Base-by-base conservation (phyloP, 2,888 invertebrate genomes). In the Pristionchus entomophagus region DNA sequence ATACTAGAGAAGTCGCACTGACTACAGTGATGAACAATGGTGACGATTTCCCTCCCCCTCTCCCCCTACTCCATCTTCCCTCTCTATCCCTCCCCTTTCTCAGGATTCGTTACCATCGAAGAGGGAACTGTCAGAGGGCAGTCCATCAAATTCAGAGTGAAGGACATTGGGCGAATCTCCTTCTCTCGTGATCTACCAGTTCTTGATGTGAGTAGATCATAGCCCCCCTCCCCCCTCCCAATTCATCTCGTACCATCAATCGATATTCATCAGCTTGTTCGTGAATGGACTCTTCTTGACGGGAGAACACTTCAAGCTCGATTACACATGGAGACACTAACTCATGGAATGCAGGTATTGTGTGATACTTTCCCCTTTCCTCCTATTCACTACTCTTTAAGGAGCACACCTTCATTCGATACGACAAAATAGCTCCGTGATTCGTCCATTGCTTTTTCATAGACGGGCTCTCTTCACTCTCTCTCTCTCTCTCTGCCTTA, bases 21-120 rank as follows among this genome's bases (percentile, higher is more conserved):
- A 93, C 92, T 14, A 93, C 93, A 12, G 93, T 93, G 8, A 93
- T 93, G 93, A 93, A 91, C 87, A 93, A 93, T 85, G 93, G 93
- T 92, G 32, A 49, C 86, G n/a, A n/a, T n/a, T n/a, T n/a, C n/a
- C n/a, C n/a, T n/a, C 45, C 45, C 45, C 14, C 45, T 14, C 45
- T 45, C 45, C 14, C 14, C 29, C 59, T 26, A 8, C 22, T 26
- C 19, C 59, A 45, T 45, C 45, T 45, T 45, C 45, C 14, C 45
- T 45, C 45, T 26, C 19, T 59, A n/a, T n/a, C n/a, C n/a, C n/a
- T 73, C 73, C 38, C 41, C 73, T 8, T 22, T 73, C 73, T 38
- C 69, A 90, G 93, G 93, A 19, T 93, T 93, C 81, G 91, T 92
- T 8, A 93, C 93, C 0, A 91, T 93, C 0, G 93, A 93, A 85